These are phyloP conservation scores for Acronicta aceris DNA, from an alignment of 2,888 invertebrate genomes.

Conservation along the genomic window DNA sequence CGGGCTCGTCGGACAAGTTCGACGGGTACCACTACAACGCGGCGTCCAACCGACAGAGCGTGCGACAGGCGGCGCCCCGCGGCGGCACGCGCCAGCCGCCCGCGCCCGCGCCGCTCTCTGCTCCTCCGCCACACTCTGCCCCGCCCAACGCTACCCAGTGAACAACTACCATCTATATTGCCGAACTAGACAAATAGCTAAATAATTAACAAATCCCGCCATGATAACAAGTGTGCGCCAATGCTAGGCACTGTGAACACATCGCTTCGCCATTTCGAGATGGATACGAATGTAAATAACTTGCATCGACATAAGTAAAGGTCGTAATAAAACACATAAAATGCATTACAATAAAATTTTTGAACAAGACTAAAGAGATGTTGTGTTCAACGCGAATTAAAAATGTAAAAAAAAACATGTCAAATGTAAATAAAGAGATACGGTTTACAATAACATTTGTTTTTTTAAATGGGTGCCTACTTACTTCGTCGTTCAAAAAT, in stretches of 20 bases:
- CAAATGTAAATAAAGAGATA: constrained; percentile 56
- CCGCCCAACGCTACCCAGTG: constrained; percentile 71
- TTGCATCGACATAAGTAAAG: too few relatives aligned
- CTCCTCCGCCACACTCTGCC: constrained; percentile 65
- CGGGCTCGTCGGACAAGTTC: constrained; percentile 74
- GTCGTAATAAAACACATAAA: too few relatives aligned
- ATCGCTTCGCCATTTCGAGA: not conserved
- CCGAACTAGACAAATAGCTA: constrained; percentile 4
- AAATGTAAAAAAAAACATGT: constrained; percentile 28
- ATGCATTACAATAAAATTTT: not conserved
- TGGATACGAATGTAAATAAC: too few relatives aligned
- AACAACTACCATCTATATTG: not conserved
- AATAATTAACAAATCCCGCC: not conserved
- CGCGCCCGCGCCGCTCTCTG: constrained; percentile 62
- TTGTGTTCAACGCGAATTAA: constrained; percentile 9
- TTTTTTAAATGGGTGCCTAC: not conserved
- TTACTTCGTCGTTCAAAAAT: too few relatives aligned
- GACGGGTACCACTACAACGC: constrained; percentile 87
- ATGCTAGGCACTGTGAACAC: too few relatives aligned
- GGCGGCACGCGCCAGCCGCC: constrained; percentile 60
- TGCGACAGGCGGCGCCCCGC: constrained; percentile 76
- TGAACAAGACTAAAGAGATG: constrained; percentile 10
- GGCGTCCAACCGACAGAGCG: constrained; percentile 81
- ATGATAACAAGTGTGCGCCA: not conserved
- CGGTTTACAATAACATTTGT: constrained; percentile 25